Base-by-base conservation (phyloP, 2,888 invertebrate genomes). In the Scaeva pyrastri region DNA sequence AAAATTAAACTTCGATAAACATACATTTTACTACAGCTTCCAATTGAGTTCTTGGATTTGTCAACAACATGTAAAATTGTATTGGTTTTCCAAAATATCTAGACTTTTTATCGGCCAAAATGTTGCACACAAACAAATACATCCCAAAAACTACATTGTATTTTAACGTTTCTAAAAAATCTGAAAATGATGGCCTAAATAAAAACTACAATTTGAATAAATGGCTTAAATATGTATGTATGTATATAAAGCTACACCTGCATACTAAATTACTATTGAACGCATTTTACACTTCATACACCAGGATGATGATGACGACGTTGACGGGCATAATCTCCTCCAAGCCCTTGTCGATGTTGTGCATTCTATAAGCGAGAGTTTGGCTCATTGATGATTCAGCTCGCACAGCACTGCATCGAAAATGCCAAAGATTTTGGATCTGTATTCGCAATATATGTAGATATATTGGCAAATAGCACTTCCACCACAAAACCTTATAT, bases 231-330 rank as follows among this genome's bases (percentile, higher is more conserved):
- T n/a, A n/a, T n/a, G n/a, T n/a, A n/a, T n/a, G n/a, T n/a, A n/a
- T n/a, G n/a, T n/a, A 23, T n/a, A n/a, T 39, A 16, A 52, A 64
- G 11, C 23, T 74, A 66, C 64, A 66, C 64, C 75, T 85, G 76
- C 48, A 76, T 73, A 50, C 76, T 19, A 85, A 80, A 80, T 85
- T 76, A 76, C 85, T 80, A 73, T 85, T 76, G 85, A 80, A 71
- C 76, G 75, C 85, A 81, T 85, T 85, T 85, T 70, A 76, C 80
- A 85, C 80, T 80, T 81, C 76, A 81, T 85, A 68, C 73, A 41
- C 26, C 56, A 66, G 31, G 8, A 48, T 66, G 68, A 68, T 39
- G 68, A 39, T 8, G 31, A 66, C 19, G 48, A 50, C 60, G 41
- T 23, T 39, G 66, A 68, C 50, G 56, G 52, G 52, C 39, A 39